Evolutionary conservation across 2,797 vertebrate genomes (phyloP).

Genomic region (Micropoecilia bifurca): DNA sequence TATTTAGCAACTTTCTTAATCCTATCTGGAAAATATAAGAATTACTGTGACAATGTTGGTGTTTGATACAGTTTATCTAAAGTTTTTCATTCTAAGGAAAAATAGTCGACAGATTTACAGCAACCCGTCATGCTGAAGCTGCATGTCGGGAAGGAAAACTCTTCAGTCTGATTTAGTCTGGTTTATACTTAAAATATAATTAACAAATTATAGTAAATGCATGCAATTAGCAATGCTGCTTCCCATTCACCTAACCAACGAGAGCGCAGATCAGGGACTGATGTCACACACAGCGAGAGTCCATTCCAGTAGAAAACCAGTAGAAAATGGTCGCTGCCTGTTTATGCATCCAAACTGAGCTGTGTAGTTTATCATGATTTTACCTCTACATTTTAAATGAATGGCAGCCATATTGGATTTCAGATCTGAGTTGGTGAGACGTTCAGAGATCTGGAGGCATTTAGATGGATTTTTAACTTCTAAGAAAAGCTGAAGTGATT

Average conservation of each 20-base stretch:
- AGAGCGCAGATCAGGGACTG: background rate
- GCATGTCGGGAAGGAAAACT: background rate
- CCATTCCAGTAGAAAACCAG: no score
- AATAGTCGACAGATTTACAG: no score
- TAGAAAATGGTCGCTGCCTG: background rate
- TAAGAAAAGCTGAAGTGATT: background rate
- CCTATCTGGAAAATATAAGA: background rate
- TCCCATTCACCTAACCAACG: background rate
- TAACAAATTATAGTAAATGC: no score
- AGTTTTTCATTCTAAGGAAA: no score
- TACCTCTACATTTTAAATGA: background rate
- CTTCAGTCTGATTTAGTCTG: background rate
- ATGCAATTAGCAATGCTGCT: background rate
- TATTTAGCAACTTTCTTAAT: background rate
- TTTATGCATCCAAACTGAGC: background rate
- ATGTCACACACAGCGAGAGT: background rate
- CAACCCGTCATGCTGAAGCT: no score
- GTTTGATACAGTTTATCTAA: background rate
- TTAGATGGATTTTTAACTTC: background rate
- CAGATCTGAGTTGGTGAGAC: background rate
- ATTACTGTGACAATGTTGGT: background rate
- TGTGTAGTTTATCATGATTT: background rate
- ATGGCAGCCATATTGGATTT: background rate
- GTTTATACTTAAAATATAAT: background rate
- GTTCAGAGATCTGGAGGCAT: background rate